These are phyloP conservation scores for Syrrhaptes paradoxus DNA, from an alignment of 2,113 vertebrate species.

Conservation along the genomic window DNA sequence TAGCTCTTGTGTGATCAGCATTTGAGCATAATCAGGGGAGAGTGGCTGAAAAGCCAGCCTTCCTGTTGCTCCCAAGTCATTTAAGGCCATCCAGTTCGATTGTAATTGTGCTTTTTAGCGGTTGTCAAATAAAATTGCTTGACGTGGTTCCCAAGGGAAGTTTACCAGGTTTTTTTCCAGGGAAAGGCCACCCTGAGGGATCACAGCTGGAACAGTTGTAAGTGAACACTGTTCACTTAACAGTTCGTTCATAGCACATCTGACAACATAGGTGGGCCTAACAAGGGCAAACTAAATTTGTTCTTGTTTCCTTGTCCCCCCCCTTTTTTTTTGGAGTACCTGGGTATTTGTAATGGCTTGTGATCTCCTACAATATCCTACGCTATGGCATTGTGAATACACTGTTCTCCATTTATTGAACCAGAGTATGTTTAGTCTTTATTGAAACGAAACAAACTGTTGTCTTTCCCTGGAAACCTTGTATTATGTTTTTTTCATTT, in stretches of 20 bases:
- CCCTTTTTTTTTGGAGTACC: not conserved
- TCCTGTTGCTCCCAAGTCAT: accelerated
- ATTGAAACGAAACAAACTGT: not conserved
- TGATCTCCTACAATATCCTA: not conserved
- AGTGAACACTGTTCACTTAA: not conserved
- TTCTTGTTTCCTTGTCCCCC: not conserved
- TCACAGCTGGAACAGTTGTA: accelerated
- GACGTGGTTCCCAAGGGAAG: not conserved
- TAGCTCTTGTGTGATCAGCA: not conserved
- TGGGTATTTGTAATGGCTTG: not conserved
- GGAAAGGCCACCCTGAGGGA: not conserved
- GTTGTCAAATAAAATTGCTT: not conserved
- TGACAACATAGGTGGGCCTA: accelerated
- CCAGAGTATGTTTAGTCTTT: not conserved
- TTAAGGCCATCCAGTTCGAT: not conserved
- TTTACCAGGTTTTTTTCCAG: not conserved
- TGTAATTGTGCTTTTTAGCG: not conserved
- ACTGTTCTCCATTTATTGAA: not conserved
- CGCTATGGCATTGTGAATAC: not conserved
- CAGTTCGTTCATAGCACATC: accelerated
- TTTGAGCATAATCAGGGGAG: not conserved
- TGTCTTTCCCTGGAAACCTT: not conserved
- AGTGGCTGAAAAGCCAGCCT: not conserved
- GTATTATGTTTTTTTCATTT: not conserved
- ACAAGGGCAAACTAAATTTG: not conserved